phyloP scores from a whole-genome alignment of 2,797 vertebrate genomes.

The Fringilla coelebs region DNA sequence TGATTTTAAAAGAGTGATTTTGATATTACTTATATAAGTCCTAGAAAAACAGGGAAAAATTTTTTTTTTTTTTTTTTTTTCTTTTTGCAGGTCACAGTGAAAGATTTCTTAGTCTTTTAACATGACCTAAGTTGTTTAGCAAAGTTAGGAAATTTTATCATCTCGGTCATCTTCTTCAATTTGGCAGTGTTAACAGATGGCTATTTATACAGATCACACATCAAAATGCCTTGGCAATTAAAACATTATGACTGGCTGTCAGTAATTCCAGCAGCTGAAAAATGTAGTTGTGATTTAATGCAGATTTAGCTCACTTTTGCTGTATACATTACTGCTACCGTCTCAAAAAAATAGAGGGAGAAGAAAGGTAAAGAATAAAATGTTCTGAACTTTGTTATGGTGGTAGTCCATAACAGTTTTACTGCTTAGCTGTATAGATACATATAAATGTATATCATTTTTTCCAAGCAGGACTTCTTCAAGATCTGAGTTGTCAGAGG shows the following conservation, averaged over 20 bases:
- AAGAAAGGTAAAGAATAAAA: not conserved
- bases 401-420: not conserved
- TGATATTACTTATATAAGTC: not conserved
- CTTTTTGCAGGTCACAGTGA: not conserved
- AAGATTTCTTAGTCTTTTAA: not conserved
- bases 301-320: not conserved
- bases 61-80: no score
- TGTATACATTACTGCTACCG: not conserved
- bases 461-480: constrained; percentile 59
- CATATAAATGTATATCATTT: not conserved
- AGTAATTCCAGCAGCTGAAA: not conserved
- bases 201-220: not conserved
- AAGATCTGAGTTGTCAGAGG: constrained; percentile 62
- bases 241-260: not conserved
- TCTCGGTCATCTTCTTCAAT: not conserved
- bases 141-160: not conserved
- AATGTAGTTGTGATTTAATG: not conserved
- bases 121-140: not conserved
- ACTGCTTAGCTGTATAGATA: not conserved
- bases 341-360: not conserved
- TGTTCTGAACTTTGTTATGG: not conserved
- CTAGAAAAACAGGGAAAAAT: not conserved
- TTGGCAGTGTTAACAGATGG: not conserved
- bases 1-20: not conserved
- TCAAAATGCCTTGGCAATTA: not conserved